Base-by-base conservation (phyloP, 2,888 invertebrate species). In the Agonopterix heracliana region DNA sequence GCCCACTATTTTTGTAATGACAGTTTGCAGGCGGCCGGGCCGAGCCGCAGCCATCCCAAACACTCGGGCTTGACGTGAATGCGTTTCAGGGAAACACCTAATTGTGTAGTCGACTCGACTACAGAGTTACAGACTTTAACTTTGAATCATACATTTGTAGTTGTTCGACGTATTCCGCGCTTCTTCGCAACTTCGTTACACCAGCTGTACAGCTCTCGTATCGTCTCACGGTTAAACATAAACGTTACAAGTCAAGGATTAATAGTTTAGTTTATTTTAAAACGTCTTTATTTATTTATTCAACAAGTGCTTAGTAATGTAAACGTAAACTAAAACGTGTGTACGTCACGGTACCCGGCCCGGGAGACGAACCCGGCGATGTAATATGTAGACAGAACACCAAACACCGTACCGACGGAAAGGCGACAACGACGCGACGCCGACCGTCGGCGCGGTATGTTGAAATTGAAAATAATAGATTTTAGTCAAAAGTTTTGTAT, bases 1-100 rank as follows among this genome's bases (percentile, higher is more conserved):
- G 76, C 71, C 80, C 82, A 83, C 84, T 86, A 86, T 86, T 87
- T 87, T 81, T 75, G 81, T 85, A 85, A 78, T 85, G 87, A 87
- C 85, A 82, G 81, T 81, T 73, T 60, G 79, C 87, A 87, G 84
- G 85, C 85, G 85, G 83, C 64, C 50, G 49, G 45, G 45, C 41
- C 44, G 54, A 48, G 55, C 54, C 54, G 55, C 38, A 9, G 9
- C 38, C 10, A 54, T 48, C 54, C 58, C 53, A 53, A 10, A 38
- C 55, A 53, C 49, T 51, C 57, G 53, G 47, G 47, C 46, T 17
- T 48, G 51, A 45, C 56, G 51, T 52, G 5, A 47, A 52, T 53
- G 52, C 54, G 54, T 43, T 72, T 81, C 78, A 78, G 74, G 75
- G 81, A 81, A 83, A 78, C 74, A 80, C 81, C 82, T 81, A 82